Evolutionary conservation across 2,113 vertebrate species (phyloP).

Genomic region (Ranitomeya imitator): DNA sequence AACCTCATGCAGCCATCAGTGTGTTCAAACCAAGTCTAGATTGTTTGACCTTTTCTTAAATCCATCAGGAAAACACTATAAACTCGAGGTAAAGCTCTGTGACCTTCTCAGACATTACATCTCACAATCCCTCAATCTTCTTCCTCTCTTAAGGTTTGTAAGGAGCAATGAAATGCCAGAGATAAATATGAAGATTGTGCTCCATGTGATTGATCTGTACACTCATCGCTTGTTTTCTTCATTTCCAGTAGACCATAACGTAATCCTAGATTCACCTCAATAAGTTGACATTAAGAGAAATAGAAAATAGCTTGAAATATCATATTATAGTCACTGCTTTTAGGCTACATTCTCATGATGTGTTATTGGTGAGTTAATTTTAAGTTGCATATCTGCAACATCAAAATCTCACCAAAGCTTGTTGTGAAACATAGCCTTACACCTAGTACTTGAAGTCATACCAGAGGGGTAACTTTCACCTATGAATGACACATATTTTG

Average conservation of each 20-base stretch:
- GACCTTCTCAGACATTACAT: slow-evolving; percentile 28
- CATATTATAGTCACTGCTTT: background rate
- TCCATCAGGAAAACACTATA: slow-evolving; percentile 36
- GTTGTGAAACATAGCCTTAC: no score
- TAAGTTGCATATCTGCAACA: no score
- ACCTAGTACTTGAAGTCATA: no score
- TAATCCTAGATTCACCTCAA: slow-evolving; percentile 20
- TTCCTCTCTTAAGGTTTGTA: slow-evolving; percentile 23
- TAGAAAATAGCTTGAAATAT: slow-evolving; percentile 2
- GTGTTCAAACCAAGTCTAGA: slow-evolving; percentile 28
- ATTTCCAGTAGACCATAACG: slow-evolving; percentile 42
- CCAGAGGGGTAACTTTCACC: no score
- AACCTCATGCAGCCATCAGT: background rate
- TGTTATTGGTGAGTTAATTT: no score
- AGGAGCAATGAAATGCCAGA: slow-evolving; percentile 43
- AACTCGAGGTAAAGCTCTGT: slow-evolving; percentile 31
- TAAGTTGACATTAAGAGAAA: slow-evolving; percentile 22
- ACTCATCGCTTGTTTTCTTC: slow-evolving; percentile 1
- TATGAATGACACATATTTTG: no score
- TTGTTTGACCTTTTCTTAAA: slow-evolving; percentile 51
- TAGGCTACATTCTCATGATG: no score
- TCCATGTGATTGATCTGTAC: slow-evolving; percentile 36
- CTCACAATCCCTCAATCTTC: slow-evolving; percentile 29
- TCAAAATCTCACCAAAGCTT: no score
- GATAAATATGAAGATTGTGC: slow-evolving; percentile 48